phyloP scores from a whole-genome alignment of 2,113 vertebrate genomes.

The Rostratula benghalensis region DNA sequence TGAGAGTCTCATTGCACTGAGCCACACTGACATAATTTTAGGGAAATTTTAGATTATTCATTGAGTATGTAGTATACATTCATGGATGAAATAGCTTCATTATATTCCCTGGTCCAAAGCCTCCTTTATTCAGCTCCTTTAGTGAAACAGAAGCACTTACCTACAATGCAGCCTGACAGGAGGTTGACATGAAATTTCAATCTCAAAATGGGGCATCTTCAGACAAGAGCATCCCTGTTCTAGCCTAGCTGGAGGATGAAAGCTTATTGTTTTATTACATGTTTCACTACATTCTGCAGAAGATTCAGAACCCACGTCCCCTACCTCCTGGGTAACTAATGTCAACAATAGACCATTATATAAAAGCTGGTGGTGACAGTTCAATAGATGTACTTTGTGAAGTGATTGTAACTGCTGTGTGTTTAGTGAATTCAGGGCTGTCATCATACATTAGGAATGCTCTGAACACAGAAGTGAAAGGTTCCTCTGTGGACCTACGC shows the following conservation, averaged over 20 bases:
- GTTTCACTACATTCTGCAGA: background rate
- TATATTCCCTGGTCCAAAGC: background rate
- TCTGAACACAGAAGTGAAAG: background rate
- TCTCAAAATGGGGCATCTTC: background rate
- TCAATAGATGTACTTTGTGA: fast-evolving
- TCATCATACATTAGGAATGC: background rate
- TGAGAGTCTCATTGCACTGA: background rate
- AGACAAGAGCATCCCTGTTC: background rate
- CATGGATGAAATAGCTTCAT: background rate
- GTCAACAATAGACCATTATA: background rate
- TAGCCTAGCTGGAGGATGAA: background rate
- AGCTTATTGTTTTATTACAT: background rate
- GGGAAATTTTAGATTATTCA: background rate
- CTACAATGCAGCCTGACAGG: background rate
- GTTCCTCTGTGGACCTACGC: background rate
- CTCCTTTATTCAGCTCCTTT: background rate
- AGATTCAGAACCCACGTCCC: background rate
- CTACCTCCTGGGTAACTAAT: background rate
- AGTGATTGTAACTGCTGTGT: background rate
- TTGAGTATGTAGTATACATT: background rate
- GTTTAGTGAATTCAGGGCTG: background rate
- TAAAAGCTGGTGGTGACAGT: background rate
- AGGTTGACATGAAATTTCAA: background rate
- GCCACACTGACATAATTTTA: background rate
- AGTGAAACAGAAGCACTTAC: background rate